Conservation (phyloP, 1,140 invertebrate genomes). For the Laupala kohalensis region DNA sequence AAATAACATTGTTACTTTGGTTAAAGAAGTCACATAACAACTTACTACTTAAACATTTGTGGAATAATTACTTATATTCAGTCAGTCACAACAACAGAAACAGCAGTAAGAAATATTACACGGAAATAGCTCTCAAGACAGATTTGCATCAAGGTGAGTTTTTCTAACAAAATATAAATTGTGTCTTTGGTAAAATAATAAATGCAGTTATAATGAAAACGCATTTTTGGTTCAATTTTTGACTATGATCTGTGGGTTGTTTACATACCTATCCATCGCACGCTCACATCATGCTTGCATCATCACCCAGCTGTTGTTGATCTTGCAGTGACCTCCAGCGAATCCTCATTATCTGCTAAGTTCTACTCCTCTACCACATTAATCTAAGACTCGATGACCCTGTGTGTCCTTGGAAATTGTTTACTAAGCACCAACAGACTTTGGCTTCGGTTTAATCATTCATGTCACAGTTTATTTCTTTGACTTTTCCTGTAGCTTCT, state of each 20-base stretch:
- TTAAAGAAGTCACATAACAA: constrained; percentile 8
- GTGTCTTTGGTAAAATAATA: not conserved
- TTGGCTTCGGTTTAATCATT: not conserved
- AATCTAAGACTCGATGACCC: not conserved
- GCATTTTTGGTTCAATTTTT: not conserved
- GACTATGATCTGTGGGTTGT: not conserved
- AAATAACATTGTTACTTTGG: not conserved
- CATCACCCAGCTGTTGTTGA: not conserved
- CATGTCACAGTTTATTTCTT: not conserved
- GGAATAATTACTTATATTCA: constrained; percentile 1
- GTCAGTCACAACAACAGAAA: constrained; percentile 5
- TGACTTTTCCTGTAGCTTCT: not conserved
- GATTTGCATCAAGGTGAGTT: not conserved
- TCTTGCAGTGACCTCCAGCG: constrained; percentile 6
- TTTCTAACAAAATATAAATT: constrained; percentile 5
- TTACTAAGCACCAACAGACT: not conserved
- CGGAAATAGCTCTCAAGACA: not conserved
- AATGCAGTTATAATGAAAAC: not conserved
- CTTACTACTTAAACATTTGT: constrained; percentile 1
- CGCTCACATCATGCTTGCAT: not conserved
- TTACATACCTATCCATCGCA: constrained; percentile 4
- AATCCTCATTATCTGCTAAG: not conserved
- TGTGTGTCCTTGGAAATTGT: not conserved
- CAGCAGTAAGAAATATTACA: constrained; percentile 3
- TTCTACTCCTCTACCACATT: not conserved